These are phyloP conservation scores for Plagodis pulveraria DNA, from an alignment of 2,888 invertebrate species.

Conservation along the genomic window DNA sequence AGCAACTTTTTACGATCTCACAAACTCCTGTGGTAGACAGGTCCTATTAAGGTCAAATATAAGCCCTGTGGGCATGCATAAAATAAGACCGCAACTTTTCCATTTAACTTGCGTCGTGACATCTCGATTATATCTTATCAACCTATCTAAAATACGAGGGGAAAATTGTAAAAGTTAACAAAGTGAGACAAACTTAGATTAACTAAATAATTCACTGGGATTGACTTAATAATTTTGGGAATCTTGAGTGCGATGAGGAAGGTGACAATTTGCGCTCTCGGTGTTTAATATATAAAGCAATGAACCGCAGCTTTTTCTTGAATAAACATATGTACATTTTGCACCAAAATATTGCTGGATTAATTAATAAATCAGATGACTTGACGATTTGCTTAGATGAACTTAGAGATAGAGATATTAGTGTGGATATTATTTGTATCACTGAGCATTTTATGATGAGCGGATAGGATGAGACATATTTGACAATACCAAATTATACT, in stretches of 20 bases:
- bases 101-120: slow-evolving; percentile 74
- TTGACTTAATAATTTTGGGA: slow-evolving; percentile 31
- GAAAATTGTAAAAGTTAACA: slow-evolving; percentile 49
- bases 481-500: too few relatives aligned
- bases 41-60: slow-evolving; percentile 53
- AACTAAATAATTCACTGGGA: slow-evolving; percentile 40
- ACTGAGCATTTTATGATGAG: too few relatives aligned
- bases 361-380: too few relatives aligned
- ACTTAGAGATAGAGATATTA: too few relatives aligned
- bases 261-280: background rate
- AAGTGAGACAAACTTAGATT: slow-evolving; percentile 55
- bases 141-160: slow-evolving; percentile 48
- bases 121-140: slow-evolving; percentile 65
- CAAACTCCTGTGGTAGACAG: slow-evolving; percentile 23
- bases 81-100: slow-evolving; percentile 72
- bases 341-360: too few relatives aligned
- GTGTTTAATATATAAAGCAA: too few relatives aligned
- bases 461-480: too few relatives aligned
- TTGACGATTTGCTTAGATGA: too few relatives aligned
- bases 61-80: slow-evolving; percentile 63
- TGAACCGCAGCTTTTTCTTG: too few relatives aligned
- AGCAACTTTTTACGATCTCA: slow-evolving; percentile 39
- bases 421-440: too few relatives aligned
- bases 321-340: too few relatives aligned
- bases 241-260: slow-evolving; percentile 8